A percentile compares a stretch with the other conserved stretches of the same genome.
These are phyloP conservation scores for Cephalopterus ornatus DNA, from an alignment of 2,113 vertebrate species.

Conservation along the genomic window DNA sequence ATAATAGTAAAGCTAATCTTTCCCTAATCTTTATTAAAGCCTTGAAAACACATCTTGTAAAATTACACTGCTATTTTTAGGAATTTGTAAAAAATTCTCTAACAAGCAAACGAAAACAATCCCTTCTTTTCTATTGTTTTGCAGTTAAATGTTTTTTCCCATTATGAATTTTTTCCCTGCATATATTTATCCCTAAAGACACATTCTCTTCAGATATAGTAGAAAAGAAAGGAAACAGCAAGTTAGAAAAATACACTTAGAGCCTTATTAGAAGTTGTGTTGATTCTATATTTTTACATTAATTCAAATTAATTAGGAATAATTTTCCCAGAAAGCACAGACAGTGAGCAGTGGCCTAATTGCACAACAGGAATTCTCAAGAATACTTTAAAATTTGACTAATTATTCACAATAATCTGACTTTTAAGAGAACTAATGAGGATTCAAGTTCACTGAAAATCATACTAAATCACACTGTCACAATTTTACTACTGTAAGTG, in stretches of 20 bases:
- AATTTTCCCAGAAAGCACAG: neutral
- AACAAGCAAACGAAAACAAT: neutral
- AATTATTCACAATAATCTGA: neutral
- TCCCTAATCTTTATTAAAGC: neutral
- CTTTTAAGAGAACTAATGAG: neutral
- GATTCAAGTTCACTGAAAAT: neutral
- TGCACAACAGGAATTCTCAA: neutral
- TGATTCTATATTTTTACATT: neutral
- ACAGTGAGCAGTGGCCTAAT: neutral
- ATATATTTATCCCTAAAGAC: neutral
- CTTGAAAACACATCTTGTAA: neutral
- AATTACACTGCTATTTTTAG: neutral
- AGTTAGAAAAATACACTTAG: neutral
- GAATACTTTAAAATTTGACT: neutral
- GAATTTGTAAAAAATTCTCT: neutral
- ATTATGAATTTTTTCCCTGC: neutral
- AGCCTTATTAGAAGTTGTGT: neutral
- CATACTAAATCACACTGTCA: neutral
- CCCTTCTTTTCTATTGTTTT: neutral
- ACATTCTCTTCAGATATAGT: neutral
- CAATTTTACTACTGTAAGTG: neutral
- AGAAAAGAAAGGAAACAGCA: neutral
- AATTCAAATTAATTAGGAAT: conserved; percentile 1
- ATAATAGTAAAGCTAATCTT: neutral
- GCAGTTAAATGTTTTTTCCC: neutral